Percentiles rank a stretch among this genome's conserved stretches.
Evolutionary conservation across 1,140 invertebrate species (phyloP).

Genomic region (Drosophila nasuta): DNA sequence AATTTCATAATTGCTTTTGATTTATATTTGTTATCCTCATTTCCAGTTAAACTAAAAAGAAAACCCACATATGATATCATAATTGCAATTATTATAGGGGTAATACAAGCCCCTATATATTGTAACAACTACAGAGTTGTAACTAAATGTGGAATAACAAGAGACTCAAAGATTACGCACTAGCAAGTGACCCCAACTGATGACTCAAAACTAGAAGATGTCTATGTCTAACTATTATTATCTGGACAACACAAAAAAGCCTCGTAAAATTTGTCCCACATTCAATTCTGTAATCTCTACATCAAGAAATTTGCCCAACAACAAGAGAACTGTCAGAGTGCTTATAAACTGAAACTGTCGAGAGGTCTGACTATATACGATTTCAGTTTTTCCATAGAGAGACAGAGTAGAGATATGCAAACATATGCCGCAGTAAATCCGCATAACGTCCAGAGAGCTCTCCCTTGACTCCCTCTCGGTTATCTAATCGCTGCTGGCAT

Average conservation of each 20-base stretch:
- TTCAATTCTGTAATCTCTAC: constrained; percentile 27
- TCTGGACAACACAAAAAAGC: not conserved
- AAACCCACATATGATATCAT: constrained; percentile 8
- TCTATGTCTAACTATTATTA: not conserved
- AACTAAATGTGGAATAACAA: constrained; percentile 5
- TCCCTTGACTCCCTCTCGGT: not conserved
- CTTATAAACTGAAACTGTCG: not conserved
- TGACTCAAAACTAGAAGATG: constrained; percentile 32
- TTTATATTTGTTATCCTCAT: not conserved
- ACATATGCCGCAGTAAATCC: constrained; percentile 57
- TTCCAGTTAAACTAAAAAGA: not conserved
- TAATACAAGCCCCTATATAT: not conserved
- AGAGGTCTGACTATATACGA: constrained; percentile 5
- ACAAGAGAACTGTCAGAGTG: constrained; percentile 19
- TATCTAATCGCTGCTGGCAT: constrained; percentile 44
- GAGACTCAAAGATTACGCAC: constrained; percentile 18
- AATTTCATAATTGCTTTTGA: too few species aligned
- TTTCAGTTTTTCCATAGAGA: not conserved
- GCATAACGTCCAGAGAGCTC: not conserved
- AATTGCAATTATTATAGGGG: constrained; percentile 6
- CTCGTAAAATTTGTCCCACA: constrained; percentile 38
- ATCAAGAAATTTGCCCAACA: constrained; percentile 5
- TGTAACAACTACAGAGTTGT: not conserved
- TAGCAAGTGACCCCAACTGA: not conserved
- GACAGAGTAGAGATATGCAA: constrained; percentile 43